Evolutionary conservation across 2,888 invertebrate genomes (phyloP).

Genomic region (Nephrotoma guestfalica): DNA sequence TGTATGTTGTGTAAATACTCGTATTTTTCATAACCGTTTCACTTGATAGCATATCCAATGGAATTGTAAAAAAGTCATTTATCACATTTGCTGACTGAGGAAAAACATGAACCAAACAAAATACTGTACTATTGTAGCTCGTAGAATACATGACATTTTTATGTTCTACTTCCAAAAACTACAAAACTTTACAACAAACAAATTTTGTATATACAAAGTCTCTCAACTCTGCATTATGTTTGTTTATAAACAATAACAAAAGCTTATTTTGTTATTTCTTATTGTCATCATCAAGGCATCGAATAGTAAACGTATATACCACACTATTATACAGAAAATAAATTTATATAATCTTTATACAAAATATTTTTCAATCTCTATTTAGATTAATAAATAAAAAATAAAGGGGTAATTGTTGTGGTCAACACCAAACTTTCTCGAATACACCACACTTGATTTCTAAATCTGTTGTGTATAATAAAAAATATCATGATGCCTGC

Average conservation of each 20-base stretch:
- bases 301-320: neutral
- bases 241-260: neutral
- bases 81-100: neutral
- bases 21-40: neutral
- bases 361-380: no score
- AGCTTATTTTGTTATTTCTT: neutral
- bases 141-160: neutral
- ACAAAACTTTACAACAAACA: neutral
- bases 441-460: no score
- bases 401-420: no score
- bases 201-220: neutral
- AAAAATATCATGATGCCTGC: no score
- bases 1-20: neutral
- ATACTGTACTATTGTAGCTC: neutral
- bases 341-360: no score
- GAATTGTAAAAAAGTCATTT: neutral
- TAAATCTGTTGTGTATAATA: no score
- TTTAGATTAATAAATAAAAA: no score
- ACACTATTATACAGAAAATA: neutral
- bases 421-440: no score
- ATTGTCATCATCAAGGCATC: neutral
- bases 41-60: neutral
- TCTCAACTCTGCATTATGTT: neutral
- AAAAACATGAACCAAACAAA: neutral
- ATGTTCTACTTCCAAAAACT: neutral